phyloP scores from a whole-genome alignment of 2,797 vertebrate species.

The Fratercula arctica region DNA sequence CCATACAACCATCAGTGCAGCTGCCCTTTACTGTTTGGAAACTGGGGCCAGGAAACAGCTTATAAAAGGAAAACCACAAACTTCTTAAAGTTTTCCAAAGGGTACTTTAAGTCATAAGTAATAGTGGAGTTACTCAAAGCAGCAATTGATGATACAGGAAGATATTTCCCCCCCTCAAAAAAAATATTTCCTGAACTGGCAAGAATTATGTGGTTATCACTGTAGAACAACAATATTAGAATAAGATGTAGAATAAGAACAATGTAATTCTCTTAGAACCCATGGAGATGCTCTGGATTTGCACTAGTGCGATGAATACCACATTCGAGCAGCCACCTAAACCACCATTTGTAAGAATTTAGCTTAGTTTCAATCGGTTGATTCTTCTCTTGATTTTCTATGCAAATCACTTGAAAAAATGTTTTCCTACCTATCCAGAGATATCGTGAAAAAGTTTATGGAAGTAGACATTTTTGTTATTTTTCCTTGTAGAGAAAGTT shows the following conservation, averaged over 20 bases:
- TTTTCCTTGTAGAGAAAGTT: background rate
- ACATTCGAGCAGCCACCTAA: background rate
- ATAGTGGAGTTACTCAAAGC: rapidly evolving
- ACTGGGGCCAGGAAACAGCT: background rate
- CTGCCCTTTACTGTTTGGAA: background rate
- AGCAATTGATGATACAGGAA: rapidly evolving
- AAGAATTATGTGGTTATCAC: background rate
- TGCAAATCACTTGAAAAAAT: background rate
- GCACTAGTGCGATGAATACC: background rate
- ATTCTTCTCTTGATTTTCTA: background rate
- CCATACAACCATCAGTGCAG: rapidly evolving
- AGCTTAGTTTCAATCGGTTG: background rate
- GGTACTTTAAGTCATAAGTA: background rate
- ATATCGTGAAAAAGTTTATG: background rate
- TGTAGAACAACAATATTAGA: background rate
- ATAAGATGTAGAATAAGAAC: background rate
- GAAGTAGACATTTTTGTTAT: background rate
- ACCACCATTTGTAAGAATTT: background rate
- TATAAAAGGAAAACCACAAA: background rate
- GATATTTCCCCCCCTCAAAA: background rate
- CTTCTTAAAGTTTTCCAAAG: background rate
- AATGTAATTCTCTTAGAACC: rapidly evolving
- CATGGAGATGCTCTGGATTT: background rate
- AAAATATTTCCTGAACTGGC: background rate
- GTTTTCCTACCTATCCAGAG: background rate